These are phyloP conservation scores for Willisornis vidua DNA, from an alignment of 2,113 vertebrate species.

Conservation along the genomic window DNA sequence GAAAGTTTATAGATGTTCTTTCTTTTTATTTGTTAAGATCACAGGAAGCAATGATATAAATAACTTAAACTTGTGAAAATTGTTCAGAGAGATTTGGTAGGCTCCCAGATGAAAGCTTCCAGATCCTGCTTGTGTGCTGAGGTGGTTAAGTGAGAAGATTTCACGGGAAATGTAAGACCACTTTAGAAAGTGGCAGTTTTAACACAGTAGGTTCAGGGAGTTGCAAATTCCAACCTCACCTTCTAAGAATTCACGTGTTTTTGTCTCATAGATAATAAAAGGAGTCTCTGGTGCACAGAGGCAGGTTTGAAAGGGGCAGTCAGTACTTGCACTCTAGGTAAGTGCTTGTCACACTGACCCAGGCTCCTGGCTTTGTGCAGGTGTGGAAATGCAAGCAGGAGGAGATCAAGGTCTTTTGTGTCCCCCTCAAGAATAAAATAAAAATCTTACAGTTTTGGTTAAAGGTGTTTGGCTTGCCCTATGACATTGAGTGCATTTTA, in stretches of 20 bases:
- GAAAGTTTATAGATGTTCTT: not conserved
- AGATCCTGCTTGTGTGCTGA: not conserved
- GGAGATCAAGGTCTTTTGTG: not conserved
- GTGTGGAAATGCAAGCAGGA: not conserved
- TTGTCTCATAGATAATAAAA: not conserved
- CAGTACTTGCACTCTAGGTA: not conserved
- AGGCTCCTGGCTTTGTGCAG: not conserved
- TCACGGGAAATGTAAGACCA: not conserved
- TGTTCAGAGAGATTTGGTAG: not conserved
- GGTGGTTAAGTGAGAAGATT: not conserved
- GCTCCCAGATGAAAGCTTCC: not conserved
- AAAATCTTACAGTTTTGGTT: not conserved
- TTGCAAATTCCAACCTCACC: not conserved
- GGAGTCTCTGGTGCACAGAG: not conserved
- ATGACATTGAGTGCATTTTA: not conserved
- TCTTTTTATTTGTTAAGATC: not conserved
- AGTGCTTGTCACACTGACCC: not conserved
- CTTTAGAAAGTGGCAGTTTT: not conserved
- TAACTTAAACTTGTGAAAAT: slow-evolving; percentile 1
- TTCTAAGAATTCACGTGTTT: not conserved
- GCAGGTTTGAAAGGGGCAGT: not conserved
- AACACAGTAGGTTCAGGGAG: not conserved
- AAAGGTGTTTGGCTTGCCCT: not conserved
- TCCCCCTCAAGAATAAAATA: not conserved
- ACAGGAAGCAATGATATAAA: not conserved